phyloP scores from a whole-genome alignment of 2,797 vertebrate species.

The Clamator glandarius region DNA sequence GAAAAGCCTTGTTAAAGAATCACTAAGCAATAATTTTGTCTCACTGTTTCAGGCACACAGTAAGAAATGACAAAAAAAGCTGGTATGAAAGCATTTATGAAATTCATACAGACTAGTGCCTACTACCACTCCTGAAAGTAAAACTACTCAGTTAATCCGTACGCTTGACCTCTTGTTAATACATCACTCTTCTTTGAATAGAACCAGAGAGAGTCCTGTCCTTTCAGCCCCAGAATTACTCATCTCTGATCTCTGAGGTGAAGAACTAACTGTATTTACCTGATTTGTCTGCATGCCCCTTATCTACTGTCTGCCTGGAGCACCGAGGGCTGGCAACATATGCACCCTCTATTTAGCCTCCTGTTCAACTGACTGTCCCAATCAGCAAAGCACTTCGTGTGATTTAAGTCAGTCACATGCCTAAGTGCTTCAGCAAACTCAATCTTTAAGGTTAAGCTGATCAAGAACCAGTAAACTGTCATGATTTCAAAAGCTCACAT shows the following conservation, averaged over 20 bases:
- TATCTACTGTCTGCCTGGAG: not conserved
- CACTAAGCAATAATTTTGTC: not conserved
- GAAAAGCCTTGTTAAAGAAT: not conserved
- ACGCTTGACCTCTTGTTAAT: not conserved
- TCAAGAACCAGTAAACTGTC: not conserved
- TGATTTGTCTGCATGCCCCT: not conserved
- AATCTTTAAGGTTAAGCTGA: not conserved
- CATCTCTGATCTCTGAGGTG: not conserved
- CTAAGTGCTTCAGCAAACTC: not conserved
- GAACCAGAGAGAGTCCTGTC: not conserved
- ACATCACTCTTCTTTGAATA: not conserved
- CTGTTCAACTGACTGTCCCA: not conserved
- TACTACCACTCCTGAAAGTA: not conserved
- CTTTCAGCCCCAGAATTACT: not conserved
- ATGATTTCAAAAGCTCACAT: not conserved
- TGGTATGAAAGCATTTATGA: not conserved
- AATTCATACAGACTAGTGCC: not conserved
- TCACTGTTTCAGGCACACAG: not conserved
- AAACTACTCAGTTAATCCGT: not conserved
- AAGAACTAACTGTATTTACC: not conserved
- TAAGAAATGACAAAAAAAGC: not conserved
- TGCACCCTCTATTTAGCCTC: not conserved
- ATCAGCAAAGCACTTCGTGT: not conserved
- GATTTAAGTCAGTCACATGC: not conserved
- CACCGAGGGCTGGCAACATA: not conserved